Evolutionary conservation across 2,888 invertebrate species (phyloP), one percentile per base, ranked within the genome.

Genomic region (Syrista parreyssii): DNA sequence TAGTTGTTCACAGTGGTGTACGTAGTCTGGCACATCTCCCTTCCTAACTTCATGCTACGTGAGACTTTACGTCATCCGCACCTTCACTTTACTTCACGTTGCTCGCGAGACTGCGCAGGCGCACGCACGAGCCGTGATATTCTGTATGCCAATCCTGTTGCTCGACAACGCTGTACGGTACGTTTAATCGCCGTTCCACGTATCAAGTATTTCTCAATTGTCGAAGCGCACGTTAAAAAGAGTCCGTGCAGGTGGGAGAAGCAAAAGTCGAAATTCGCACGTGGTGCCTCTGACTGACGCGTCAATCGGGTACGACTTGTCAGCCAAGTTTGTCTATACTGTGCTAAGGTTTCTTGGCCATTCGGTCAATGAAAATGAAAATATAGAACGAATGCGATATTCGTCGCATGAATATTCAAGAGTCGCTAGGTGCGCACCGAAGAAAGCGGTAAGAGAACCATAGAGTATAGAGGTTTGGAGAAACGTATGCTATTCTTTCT

Each of bases 11-110:
- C 55, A 55, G 55, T 55, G 55, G 55, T 55, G 23, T 55, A 55
- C 55, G 23, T 55, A 23, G 23, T 55, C 55, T 2, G 23, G 23
- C 55, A 55, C 55, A 23, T 55, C 55, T 55, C 55, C 55, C 55
- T 55, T 55, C 55, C 55, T 55, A 55, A 15, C 55, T 55, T 55
- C 55, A 55, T 32, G 73, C 68, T 68, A 73, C 73, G 75, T 55
- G 34, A 55, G 68, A 35, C 78, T 72, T 82, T 82, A 81, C 82
- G 82, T 81, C 82, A 82, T 79, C 80, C 40, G 32, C 78, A 82
- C 82, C 82, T 82, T 82, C 82, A 82, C 82, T 82, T 71, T 33
- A 71, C 71, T 71, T 71, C 71, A 33, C 31, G 2, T 33, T 23
- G 55, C 55, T 55, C 9, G 55, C 6, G 23, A 23, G 23, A 23